phyloP scores from a whole-genome alignment of 2,113 vertebrate species.

The Zonotrichia leucophrys region DNA sequence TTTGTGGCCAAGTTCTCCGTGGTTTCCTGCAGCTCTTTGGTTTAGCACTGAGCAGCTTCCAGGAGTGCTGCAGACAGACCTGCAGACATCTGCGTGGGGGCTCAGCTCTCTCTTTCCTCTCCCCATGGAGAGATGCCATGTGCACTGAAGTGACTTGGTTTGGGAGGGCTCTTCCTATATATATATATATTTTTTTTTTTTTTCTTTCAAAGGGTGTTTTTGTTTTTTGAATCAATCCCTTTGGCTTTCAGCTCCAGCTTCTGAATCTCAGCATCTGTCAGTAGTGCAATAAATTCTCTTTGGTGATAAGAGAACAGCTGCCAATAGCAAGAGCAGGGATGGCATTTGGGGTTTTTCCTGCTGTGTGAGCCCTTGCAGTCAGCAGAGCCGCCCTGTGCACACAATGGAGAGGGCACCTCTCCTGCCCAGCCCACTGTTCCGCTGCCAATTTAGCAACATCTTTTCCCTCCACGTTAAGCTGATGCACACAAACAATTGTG shows the following conservation, averaged over 20 bases:
- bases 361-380: neutral
- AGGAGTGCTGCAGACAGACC: neutral
- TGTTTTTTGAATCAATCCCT: conserved; percentile 20
- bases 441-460: neutral
- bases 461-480: neutral
- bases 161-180: neutral
- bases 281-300: conserved; percentile 69
- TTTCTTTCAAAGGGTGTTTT: neutral
- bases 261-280: conserved; percentile 76
- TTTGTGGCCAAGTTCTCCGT: neutral
- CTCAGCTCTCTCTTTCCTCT: neutral
- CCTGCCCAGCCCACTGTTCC: neutral
- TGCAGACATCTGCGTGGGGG: neutral
- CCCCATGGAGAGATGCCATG: neutral
- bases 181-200: neutral
- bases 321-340: conserved; percentile 61
- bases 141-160: conserved; percentile 16
- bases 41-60: neutral
- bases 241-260: conserved; percentile 58
- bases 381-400: neutral
- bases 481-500: neutral
- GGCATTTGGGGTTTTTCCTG: conserved; percentile 56
- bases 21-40: neutral
- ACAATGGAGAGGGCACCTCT: neutral
- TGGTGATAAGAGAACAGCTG: conserved; percentile 65